A percentile compares a stretch with the other conserved stretches of the same genome.
Evolutionary conservation across 1,140 invertebrate genomes (phyloP).

Genomic region (Eurytemora carolleeae): DNA sequence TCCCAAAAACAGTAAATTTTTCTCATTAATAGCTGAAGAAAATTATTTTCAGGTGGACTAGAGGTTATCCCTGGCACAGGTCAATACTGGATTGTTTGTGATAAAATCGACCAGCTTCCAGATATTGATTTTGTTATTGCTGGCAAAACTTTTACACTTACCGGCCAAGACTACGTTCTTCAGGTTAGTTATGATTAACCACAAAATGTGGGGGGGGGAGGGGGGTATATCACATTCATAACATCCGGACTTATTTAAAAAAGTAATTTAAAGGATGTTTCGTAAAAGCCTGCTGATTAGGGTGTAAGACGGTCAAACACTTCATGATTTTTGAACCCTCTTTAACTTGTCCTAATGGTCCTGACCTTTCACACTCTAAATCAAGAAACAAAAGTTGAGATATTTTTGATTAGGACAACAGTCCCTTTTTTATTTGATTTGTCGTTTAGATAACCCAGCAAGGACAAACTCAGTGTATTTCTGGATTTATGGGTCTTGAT

Average conservation of each 20-base stretch:
- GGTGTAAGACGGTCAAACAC: neutral
- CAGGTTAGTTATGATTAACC: too few relatives aligned
- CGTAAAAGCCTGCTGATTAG: too few relatives aligned
- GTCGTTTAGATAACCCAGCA: conserved; percentile 25
- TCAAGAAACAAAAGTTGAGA: neutral
- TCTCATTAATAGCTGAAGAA: too few relatives aligned
- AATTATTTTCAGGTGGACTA: too few relatives aligned
- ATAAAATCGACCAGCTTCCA: conserved; percentile 27
- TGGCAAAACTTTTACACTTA: conserved; percentile 31
- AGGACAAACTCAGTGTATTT: conserved; percentile 32
- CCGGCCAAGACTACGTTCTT: conserved; percentile 30
- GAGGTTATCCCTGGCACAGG: conserved; percentile 15
- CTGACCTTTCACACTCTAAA: neutral
- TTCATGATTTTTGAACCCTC: neutral
- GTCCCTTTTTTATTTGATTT: neutral
- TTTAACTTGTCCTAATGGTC: neutral
- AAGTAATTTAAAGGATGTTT: too few relatives aligned
- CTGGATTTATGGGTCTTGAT: conserved; percentile 37
- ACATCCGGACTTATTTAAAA: neutral
- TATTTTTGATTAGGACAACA: too few relatives aligned
- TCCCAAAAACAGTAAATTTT: too few relatives aligned
- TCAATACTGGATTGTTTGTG: conserved; percentile 21
- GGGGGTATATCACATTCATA: conserved; percentile 17
- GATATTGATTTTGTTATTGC: conserved; percentile 31
- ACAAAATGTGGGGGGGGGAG: conserved; percentile 10